Percentiles rank a stretch among this genome's conserved stretches.
These are phyloP conservation scores for Antennarius striatus DNA, from an alignment of 2,113 vertebrate genomes.

Conservation along the genomic window DNA sequence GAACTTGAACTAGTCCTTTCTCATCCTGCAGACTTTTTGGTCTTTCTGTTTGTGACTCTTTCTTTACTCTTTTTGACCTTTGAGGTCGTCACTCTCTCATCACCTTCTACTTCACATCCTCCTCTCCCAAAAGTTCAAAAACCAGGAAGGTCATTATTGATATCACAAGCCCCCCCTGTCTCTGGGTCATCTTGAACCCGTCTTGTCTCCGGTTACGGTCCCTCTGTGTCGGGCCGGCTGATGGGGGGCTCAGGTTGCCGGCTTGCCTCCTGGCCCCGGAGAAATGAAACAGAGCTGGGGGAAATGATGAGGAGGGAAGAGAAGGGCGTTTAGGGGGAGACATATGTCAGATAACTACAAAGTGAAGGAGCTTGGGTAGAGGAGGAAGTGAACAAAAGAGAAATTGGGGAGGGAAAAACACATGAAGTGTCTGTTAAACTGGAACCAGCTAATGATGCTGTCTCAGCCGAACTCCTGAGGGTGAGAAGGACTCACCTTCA, in stretches of 20 bases:
- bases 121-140: constrained; percentile 7
- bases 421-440: too few relatives aligned
- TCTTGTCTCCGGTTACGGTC: constrained; percentile 6
- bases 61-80: too few relatives aligned
- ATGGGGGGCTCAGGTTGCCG: background rate
- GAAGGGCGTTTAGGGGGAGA: background rate
- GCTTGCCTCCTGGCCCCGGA: background rate
- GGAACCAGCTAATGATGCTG: too few relatives aligned
- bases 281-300: background rate
- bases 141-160: constrained; percentile 4
- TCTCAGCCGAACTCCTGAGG: too few relatives aligned
- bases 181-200: background rate
- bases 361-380: background rate
- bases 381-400: background rate
- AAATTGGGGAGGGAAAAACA: too few relatives aligned
- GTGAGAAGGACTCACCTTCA: too few relatives aligned
- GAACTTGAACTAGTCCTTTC: too few relatives aligned
- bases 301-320: background rate
- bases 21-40: too few relatives aligned
- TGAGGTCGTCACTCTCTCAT: background rate
- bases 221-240: constrained; percentile 6
- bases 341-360: too few relatives aligned
- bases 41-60: too few relatives aligned
- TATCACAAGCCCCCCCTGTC: background rate
- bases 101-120: background rate